Conservation (phyloP, 2,113 vertebrate species). For the Amblyornis subalaris region DNA sequence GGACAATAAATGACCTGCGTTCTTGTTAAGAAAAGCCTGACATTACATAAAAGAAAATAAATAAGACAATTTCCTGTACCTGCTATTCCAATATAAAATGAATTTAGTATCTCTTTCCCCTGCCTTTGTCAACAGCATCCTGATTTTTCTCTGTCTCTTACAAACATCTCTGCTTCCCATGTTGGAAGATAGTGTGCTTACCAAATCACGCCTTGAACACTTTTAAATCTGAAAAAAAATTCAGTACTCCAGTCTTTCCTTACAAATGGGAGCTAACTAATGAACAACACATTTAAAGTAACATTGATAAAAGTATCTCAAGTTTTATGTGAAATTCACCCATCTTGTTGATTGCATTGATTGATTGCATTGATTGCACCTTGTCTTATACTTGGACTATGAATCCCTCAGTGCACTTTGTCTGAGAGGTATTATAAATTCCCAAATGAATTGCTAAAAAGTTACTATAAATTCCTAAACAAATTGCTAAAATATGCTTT, state of each 20-base stretch:
- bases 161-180: neutral
- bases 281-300: neutral
- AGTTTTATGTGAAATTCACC: neutral
- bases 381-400: neutral
- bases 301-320: neutral
- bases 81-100: neutral
- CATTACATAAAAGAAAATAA: neutral
- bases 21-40: neutral
- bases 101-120: neutral
- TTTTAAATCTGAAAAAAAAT: neutral
- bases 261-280: neutral
- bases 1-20: fast-evolving
- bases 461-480: no score
- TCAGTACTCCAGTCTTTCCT: neutral
- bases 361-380: neutral
- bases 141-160: neutral
- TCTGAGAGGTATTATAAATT: neutral
- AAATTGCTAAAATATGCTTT: neutral
- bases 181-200: neutral
- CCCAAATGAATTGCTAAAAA: no score
- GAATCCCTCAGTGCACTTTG: neutral
- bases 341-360: neutral
- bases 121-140: neutral
- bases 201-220: neutral
- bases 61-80: neutral